Conservation (phyloP, 53 echinoderm and acorn worm species). For the Holothuria scabra region DNA sequence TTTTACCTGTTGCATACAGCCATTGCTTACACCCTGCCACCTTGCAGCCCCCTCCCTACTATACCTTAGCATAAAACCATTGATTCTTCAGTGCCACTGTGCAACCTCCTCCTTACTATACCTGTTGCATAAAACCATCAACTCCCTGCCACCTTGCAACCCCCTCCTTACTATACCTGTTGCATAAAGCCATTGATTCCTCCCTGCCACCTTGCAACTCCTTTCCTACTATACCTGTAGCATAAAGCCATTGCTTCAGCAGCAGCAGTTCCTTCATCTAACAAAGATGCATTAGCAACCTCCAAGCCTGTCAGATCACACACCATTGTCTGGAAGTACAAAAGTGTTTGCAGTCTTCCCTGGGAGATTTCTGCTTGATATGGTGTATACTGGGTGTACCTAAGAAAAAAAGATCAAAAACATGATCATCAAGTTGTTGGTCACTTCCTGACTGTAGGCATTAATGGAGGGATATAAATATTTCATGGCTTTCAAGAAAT, state of each 20-base stretch:
- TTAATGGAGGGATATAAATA: no score
- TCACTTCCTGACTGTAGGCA: no score
- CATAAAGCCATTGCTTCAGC: conserved; percentile 94
- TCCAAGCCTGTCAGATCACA: conserved; percentile 88
- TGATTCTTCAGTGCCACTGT: no score
- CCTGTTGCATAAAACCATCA: conserved; percentile 87
- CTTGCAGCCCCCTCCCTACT: no score
- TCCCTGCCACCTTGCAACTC: conserved; percentile 44
- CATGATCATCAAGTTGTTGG: no score
- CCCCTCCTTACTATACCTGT: conserved; percentile 56
- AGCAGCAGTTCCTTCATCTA: conserved; percentile 94
- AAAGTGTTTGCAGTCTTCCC: conserved; percentile 81
- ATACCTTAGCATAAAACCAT: conserved; percentile 89
- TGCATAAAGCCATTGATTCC: conserved; percentile 88
- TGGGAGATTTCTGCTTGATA: conserved; percentile 98
- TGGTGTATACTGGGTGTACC: conserved; percentile 99
- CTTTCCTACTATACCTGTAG: conserved; percentile 65
- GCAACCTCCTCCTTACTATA: conserved; percentile 16
- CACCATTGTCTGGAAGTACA: conserved; percentile 98
- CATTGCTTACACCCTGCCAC: conserved; percentile 95
- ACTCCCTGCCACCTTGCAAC: no score
- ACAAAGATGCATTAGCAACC: conserved; percentile 86
- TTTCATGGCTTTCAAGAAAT: no score
- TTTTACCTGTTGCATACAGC: conserved; percentile 80
- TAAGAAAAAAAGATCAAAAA: conserved; percentile 34